These are phyloP conservation scores for Pseudococcus longispinus DNA, from an alignment of 2,888 invertebrate genomes.

Conservation along the genomic window DNA sequence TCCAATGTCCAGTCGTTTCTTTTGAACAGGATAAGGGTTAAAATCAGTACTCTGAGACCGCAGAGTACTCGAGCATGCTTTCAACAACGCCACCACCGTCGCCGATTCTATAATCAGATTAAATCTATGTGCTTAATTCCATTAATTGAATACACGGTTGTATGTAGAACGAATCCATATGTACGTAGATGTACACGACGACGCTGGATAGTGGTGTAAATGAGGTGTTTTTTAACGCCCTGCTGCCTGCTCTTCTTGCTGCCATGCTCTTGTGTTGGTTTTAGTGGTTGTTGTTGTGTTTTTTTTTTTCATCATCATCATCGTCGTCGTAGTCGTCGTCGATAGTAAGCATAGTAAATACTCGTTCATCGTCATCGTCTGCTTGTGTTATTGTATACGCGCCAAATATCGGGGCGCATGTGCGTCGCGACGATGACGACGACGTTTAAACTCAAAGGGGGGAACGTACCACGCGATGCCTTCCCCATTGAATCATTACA, in stretches of 20 bases:
- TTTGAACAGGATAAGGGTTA: background rate
- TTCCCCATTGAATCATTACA: conserved; percentile 51
- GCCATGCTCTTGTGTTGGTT: background rate
- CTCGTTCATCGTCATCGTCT: background rate
- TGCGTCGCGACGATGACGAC: conserved; percentile 49
- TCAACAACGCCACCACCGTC: background rate
- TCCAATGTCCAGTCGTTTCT: too few relatives aligned
- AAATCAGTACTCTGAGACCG: background rate
- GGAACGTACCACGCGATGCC: conserved; percentile 44
- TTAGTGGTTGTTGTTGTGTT: background rate
- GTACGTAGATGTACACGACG: background rate
- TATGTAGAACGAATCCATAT: conserved; percentile 52
- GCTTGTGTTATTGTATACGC: background rate
- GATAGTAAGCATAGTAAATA: background rate
- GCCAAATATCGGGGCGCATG: conserved; percentile 44
- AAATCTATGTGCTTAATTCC: conserved; percentile 48
- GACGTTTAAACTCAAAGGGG: conserved; percentile 48
- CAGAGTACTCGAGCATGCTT: background rate
- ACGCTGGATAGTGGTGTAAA: background rate
- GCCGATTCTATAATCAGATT: conserved; percentile 37
- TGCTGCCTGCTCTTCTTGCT: background rate
- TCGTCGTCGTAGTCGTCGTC: too few relatives aligned
- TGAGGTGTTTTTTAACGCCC: conserved; percentile 14
- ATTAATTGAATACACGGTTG: conserved; percentile 51
- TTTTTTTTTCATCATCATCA: background rate